Base-by-base conservation (phyloP, 1,140 invertebrate genomes). In the Euglossa dilemma region DNA sequence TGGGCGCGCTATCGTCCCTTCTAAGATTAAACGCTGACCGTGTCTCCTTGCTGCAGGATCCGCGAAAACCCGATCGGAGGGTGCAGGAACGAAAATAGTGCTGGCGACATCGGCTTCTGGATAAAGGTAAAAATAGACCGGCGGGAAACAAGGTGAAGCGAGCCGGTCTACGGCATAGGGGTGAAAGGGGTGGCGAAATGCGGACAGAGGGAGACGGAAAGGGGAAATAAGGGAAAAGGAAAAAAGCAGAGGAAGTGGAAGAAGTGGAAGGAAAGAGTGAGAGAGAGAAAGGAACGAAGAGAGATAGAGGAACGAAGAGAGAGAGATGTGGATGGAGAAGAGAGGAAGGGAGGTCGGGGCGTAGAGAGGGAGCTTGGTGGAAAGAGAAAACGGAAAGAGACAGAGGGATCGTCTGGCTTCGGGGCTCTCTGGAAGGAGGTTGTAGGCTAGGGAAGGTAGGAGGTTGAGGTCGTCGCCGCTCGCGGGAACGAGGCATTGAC, bases 401-500 rank as follows among this genome's bases (percentile, higher is more conserved):
- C 67, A 72, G 70, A 66, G 80, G 77, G 76, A 79, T 87, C 80
- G 89, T 90, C 89, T 90, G 89, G 89, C 85, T 87, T 88, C 79
- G 18, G 69, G 54, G 36, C 23, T 86, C 90, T 89, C 89, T 88
- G 87, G 89, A 91, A 92, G 88, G 81, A 91, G 92, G 84, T 89
- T 88, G 84, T 87, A 82, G 85, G 84, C 77, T 89, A 88, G 87
- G 80, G 71, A 85, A 87, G 85, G 89, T 91, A 92, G 91, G 91
- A 92, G 91, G 91, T 92, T 92, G 91, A 92, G 91, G 91, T 92
- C 91, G 91, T 87, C 90, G 91, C 87, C 89, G 90, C 89, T 89
- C 87, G 86, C 87, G 90, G 90, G 91, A 91, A 92, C 91, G 90
- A 92, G 91, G 91, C 91, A 92, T 92, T 92, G 91, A 92, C 91